phyloP scores from a whole-genome alignment of 2,113 vertebrate genomes.

The Pavo muticus region DNA sequence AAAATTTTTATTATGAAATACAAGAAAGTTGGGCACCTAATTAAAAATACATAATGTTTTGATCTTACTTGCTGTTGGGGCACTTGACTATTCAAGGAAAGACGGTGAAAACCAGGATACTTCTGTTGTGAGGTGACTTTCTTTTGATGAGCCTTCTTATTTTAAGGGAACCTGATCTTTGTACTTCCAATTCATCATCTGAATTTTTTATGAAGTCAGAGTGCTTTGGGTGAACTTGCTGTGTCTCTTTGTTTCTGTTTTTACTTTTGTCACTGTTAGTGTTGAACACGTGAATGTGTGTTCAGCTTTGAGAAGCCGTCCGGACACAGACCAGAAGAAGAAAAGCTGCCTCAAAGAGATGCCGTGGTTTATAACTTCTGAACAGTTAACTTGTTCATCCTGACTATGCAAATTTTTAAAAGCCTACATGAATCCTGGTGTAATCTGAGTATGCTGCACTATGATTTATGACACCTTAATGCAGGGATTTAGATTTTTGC shows the following conservation, averaged over 20 bases:
- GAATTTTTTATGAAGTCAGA: background rate
- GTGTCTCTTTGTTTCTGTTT: background rate
- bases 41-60: background rate
- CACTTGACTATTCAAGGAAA: background rate
- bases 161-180: background rate
- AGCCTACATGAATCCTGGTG: constrained; percentile 48
- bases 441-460: constrained; percentile 54
- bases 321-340: background rate
- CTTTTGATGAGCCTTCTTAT: background rate
- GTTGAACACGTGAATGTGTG: background rate
- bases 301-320: background rate
- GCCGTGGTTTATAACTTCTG: background rate
- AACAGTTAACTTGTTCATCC: constrained; percentile 45
- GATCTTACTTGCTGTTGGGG: background rate
- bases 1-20: background rate
- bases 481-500: constrained; percentile 75
- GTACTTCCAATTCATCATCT: background rate
- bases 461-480: constrained; percentile 72
- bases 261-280: background rate
- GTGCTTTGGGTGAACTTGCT: background rate
- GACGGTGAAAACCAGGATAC: background rate
- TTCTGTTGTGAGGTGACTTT: background rate
- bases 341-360: background rate
- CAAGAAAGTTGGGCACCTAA: background rate
- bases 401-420: constrained; percentile 61